Base-by-base conservation (phyloP, 1,140 invertebrate genomes). In the Trichonephila clavipes region DNA sequence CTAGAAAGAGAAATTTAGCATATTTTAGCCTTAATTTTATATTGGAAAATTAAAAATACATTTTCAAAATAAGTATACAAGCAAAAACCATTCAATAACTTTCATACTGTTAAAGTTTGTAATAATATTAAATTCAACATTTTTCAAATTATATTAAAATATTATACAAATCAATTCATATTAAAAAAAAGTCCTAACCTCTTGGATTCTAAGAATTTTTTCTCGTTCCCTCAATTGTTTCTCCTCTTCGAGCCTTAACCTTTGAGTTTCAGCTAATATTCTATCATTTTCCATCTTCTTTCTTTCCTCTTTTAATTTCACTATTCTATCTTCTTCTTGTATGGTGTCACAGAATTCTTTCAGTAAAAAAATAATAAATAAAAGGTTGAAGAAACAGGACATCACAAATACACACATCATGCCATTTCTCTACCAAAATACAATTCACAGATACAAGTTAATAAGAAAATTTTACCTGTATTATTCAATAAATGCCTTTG, bases 161-260 rank as follows among this genome's bases (percentile, higher is more conserved):
- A n/a, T 21, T 64, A n/a, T 21, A 28, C 24, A 24, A 69, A 69
- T 24, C 10, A 28, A 24, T 14, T 14, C 24, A 66, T n/a, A 10
- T n/a, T 24, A 12, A 69, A 21, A 69, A 51, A 51, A 51, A 51
- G 7, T 7, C 10, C 51, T 51, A 69, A 94, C 93, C 86, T 94
- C 93, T 44, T 94, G 88, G 34, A 69, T 89, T 44, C 88, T 24
- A 3, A 94, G 94, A 97, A 96, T 96, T 91, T 96, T 96, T 94
- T 97, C 97, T 64, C 96, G 96, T 86, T 96, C 96, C 94, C 96
- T 96, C 62, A 97, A 96, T 94, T 96, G 95, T 82, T 95, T 95
- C 21, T 96, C 96, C 59, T 96, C 96, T 83, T 96, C 96, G 8
- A 95, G 94, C 64, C 95, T 95, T 62, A 94, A 94, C 58, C 95